A percentile compares a stretch with the other conserved stretches of the same genome.
These are phyloP conservation scores for Patiria pectinifera DNA, from an alignment of 53 echinoderm and acorn worm species.

Conservation along the genomic window DNA sequence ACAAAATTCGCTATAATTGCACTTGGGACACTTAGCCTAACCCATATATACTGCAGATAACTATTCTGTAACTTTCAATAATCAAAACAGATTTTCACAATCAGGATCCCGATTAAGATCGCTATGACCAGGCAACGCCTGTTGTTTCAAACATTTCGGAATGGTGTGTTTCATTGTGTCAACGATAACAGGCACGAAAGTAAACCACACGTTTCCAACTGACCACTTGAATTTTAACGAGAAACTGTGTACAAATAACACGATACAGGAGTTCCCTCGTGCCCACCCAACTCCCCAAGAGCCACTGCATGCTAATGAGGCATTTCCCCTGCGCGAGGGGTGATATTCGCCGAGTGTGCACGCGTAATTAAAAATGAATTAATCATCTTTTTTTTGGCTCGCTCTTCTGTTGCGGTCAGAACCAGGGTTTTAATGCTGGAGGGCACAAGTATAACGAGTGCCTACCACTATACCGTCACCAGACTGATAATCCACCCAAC, in stretches of 20 bases:
- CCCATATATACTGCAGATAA: too few species aligned
- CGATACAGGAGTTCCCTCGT: neutral
- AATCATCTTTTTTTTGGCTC: neutral
- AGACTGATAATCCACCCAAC: conserved; percentile 5
- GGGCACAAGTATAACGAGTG: neutral
- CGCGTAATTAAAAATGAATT: conserved; percentile 40
- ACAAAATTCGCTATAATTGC: too few species aligned
- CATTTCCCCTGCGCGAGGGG: neutral
- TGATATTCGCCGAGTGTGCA: neutral
- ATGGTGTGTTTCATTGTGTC: neutral
- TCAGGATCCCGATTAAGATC: neutral
- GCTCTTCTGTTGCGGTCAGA: neutral
- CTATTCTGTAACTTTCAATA: too few species aligned
- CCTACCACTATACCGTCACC: neutral
- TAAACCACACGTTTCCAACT: neutral
- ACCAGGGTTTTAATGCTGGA: neutral
- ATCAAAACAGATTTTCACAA: neutral
- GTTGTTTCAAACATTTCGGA: neutral
- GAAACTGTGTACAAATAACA: neutral
- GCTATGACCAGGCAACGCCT: neutral
- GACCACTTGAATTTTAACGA: neutral
- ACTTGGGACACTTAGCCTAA: too few species aligned
- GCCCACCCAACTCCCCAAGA: neutral
- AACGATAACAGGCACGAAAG: neutral
- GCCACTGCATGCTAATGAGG: neutral